phyloP scores from a whole-genome alignment of 1,140 invertebrate genomes.

The Apis florea region DNA sequence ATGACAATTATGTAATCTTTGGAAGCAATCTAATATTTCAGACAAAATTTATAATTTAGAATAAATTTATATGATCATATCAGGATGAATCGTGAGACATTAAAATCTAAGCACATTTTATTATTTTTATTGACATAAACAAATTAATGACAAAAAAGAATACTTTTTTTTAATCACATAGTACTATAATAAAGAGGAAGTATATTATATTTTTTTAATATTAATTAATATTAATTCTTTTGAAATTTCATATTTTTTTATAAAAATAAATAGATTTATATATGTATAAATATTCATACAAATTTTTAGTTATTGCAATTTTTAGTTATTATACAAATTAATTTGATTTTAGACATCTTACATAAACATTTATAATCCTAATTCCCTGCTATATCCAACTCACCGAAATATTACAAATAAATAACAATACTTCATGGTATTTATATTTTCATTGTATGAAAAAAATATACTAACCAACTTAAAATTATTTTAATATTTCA shows the following conservation, averaged over 20 bases:
- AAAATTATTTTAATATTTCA: not conserved
- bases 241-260: not conserved
- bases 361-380: not conserved
- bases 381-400: not conserved
- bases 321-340: not conserved
- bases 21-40: constrained; percentile 3
- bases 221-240: not conserved
- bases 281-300: not conserved
- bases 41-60: not conserved
- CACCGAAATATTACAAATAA: not conserved
- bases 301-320: not conserved
- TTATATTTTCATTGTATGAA: not conserved
- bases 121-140: not conserved
- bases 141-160: no score
- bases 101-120: not conserved
- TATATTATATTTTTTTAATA: not conserved
- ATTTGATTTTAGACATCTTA: not conserved
- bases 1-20: not conserved
- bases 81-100: not conserved
- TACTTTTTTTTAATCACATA: not conserved
- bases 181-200: not conserved
- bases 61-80: not conserved
- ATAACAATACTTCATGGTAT: not conserved
- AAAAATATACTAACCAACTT: not conserved
- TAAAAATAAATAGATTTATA: not conserved